Evolutionary conservation across 2,888 invertebrate species (phyloP).

Genomic region (Acronicta leporina): DNA sequence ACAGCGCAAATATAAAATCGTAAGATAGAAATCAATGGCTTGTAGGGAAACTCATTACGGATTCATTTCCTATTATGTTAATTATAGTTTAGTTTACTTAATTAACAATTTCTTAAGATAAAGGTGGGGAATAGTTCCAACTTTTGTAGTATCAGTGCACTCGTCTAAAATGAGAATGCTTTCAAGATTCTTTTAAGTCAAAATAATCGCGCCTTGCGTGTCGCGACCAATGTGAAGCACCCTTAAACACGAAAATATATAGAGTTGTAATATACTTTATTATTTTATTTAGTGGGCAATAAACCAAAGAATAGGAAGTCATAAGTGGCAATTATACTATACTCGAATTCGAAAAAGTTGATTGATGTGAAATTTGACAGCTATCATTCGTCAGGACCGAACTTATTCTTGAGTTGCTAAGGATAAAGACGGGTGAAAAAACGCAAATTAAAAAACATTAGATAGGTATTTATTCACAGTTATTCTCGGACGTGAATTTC

Average conservation of each 20-base stretch:
- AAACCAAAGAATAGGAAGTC: conserved; percentile 50
- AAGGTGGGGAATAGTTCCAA: not conserved
- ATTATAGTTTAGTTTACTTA: conserved; percentile 16
- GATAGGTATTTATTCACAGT: not conserved
- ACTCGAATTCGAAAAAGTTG: conserved; percentile 30
- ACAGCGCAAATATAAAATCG: not conserved
- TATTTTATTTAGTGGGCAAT: conserved; percentile 43
- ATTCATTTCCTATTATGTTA: conserved; percentile 38
- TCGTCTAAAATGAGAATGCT: too few species aligned
- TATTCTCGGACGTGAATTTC: too few species aligned
- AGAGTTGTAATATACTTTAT: conserved; percentile 36
- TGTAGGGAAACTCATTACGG: conserved; percentile 28
- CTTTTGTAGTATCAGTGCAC: too few species aligned
- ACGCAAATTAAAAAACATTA: conserved; percentile 4
- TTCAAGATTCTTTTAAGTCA: too few species aligned
- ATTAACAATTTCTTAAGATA: conserved; percentile 21
- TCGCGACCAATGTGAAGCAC: conserved; percentile 8
- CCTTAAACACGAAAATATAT: conserved; percentile 15
- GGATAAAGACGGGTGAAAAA: not conserved
- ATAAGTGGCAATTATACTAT: conserved; percentile 49
- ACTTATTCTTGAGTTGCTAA: conserved; percentile 2
- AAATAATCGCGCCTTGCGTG: not conserved
- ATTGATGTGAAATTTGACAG: conserved; percentile 44
- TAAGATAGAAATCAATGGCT: not conserved
- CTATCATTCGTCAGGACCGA: conserved; percentile 22